Evolutionary conservation across 2,113 vertebrate genomes (phyloP).

Genomic region (Aegithalos caudatus): DNA sequence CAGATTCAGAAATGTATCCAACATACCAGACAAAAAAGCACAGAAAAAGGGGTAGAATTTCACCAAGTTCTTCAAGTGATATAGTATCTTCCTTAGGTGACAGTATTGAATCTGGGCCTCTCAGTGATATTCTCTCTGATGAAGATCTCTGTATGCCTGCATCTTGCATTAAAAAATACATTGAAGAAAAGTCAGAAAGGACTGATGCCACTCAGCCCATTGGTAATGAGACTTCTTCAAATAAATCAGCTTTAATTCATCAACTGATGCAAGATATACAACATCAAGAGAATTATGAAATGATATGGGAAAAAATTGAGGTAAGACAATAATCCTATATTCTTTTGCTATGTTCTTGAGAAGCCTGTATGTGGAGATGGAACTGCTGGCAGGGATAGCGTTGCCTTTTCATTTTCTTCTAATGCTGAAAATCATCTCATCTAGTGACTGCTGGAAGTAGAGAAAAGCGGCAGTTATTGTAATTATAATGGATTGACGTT

Average conservation of each 20-base stretch:
- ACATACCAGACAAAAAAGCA: slow-evolving; percentile 71
- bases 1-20: slow-evolving; percentile 82
- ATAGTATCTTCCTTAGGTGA: slow-evolving; percentile 85
- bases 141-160: slow-evolving; percentile 75
- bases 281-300: slow-evolving; percentile 85
- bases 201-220: not conserved
- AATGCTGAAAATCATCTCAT: not conserved
- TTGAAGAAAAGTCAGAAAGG: slow-evolving; percentile 52
- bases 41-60: slow-evolving; percentile 74
- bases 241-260: slow-evolving; percentile 80
- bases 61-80: slow-evolving; percentile 89
- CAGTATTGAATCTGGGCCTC: slow-evolving; percentile 88
- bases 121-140: slow-evolving; percentile 89
- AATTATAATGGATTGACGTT: not conserved
- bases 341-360: not conserved
- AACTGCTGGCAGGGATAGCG: not conserved
- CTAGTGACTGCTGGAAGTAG: not conserved
- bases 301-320: slow-evolving; percentile 93
- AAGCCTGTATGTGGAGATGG: not conserved
- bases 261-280: slow-evolving; percentile 89
- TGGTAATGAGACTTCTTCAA: slow-evolving; percentile 65
- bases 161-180: slow-evolving; percentile 65
- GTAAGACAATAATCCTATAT: slow-evolving; percentile 63
- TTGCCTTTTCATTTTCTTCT: not conserved
- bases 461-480: not conserved